These are phyloP conservation scores for Erynnis tages DNA, from an alignment of 2,888 invertebrate genomes.

Conservation along the genomic window DNA sequence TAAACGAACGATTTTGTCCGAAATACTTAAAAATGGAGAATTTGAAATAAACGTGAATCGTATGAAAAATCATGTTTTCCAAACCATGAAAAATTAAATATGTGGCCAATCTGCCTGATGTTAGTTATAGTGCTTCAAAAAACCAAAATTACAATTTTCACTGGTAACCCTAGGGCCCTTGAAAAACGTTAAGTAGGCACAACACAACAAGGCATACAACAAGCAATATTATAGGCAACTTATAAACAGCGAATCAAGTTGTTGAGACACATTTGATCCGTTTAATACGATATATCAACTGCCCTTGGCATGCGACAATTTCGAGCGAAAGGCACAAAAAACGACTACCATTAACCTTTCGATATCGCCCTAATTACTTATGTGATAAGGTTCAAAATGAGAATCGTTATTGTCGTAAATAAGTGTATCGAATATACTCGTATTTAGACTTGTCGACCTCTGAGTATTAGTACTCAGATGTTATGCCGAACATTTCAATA, in stretches of 20 bases:
- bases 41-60: too few relatives aligned
- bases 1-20: too few relatives aligned
- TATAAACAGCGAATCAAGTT: not conserved
- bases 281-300: constrained; percentile 30
- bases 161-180: too few relatives aligned
- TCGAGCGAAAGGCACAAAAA: constrained; percentile 42
- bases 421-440: not conserved
- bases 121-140: too few relatives aligned
- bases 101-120: too few relatives aligned
- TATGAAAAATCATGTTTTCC: too few relatives aligned
- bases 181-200: too few relatives aligned
- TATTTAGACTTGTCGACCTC: constrained; percentile 32
- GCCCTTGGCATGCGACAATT: constrained; percentile 44
- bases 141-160: too few relatives aligned
- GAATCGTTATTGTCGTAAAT: not conserved
- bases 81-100: too few relatives aligned
- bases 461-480: constrained; percentile 24
- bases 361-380: constrained; percentile 15
- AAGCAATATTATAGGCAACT: too few relatives aligned
- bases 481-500: not conserved
- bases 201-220: too few relatives aligned
- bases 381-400: constrained; percentile 20
- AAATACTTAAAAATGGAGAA: too few relatives aligned
- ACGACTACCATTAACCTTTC: constrained; percentile 17
- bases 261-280: constrained; percentile 1